Evolutionary conservation across 2,888 invertebrate genomes (phyloP), one percentile per base, ranked within the genome.

Genomic region (Torymus texanus): DNA sequence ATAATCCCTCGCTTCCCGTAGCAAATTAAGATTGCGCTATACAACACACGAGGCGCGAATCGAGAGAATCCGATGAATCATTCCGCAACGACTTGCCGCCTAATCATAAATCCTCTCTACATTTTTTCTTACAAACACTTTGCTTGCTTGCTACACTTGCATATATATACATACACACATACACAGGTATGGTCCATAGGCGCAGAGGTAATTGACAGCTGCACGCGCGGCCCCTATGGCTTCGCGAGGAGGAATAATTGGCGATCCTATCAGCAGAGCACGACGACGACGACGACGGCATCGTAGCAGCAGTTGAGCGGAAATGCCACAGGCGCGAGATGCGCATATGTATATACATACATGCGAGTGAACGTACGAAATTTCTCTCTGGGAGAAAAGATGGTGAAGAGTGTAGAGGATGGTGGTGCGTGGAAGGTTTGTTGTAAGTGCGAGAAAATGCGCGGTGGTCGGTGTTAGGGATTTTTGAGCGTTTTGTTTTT

Each of bases 201-300:
- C 84, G 81, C 84, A 83, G 18, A 41, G 84, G 86, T 88, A 88
- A 88, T 88, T 88, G 88, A 88, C 87, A 87, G 87, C 85, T 61
- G 56, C 16, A 11, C 59, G 11, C 83, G 81, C 82, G 83, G 82
- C 84, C 84, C 84, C 41, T 41, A 41, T 41, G 41, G 83, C 84
- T 14, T n/a, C n/a, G 83, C 80, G 74, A 55, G 83, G 85, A 87
- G 21, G 21, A 21, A 89, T 89, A 89, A 89, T 89, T 88, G 88
- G 88, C 85, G 88, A 88, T 88, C 84, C 85, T 88, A 88, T 87
- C 87, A 84, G 81, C 8, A 8, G 41, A 5, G 41, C 41, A 41
- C 41, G 29, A 29, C 29, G 29, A 3, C 29, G 41, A 5, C 41
- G 41, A 21, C 21, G 21, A 21, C 21, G 21, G 2, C 21, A 2